Conservation (phyloP, 2,888 invertebrate species). For the Agonopterix alstromeriana region DNA sequence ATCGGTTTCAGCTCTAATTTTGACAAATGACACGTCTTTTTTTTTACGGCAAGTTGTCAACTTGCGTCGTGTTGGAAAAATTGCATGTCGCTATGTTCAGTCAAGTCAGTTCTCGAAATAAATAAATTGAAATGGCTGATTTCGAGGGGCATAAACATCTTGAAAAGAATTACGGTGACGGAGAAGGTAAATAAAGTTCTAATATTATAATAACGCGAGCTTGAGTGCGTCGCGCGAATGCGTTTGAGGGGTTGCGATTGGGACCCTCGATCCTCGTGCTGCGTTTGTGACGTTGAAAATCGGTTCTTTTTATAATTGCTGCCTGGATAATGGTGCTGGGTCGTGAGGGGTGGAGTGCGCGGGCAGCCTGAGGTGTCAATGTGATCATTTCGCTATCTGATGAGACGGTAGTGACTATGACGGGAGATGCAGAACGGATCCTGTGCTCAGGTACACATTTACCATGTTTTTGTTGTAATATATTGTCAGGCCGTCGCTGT, state of each 20-base stretch:
- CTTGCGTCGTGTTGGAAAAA: constrained; percentile 72
- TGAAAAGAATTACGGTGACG: constrained; percentile 68
- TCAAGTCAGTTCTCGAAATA: constrained; percentile 69
- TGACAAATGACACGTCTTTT: constrained; percentile 60
- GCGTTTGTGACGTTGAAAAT: constrained; percentile 72
- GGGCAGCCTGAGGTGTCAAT: constrained; percentile 37
- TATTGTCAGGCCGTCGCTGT: constrained; percentile 2
- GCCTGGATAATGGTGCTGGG: constrained; percentile 68
- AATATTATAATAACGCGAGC: constrained; percentile 60
- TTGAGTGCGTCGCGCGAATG: constrained; percentile 44
- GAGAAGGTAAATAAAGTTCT: constrained; percentile 72
- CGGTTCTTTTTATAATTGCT: constrained; percentile 75
- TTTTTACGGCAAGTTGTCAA: constrained; percentile 44
- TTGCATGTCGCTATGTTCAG: constrained; percentile 71
- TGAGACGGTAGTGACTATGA: constrained; percentile 46
- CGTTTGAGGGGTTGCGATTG: constrained; percentile 33
- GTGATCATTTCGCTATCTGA: constrained; percentile 26
- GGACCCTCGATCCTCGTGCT: constrained; percentile 57
- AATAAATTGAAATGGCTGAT: constrained; percentile 75
- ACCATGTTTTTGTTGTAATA: constrained; percentile 52
- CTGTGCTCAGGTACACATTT: constrained; percentile 54
- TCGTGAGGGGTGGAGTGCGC: constrained; percentile 49
- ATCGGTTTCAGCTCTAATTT: constrained; percentile 3
- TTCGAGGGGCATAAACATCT: constrained; percentile 69
- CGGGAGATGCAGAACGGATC: constrained; percentile 59